phyloP scores from a whole-genome alignment of 2,888 invertebrate species.

The Cordilura impudica region DNA sequence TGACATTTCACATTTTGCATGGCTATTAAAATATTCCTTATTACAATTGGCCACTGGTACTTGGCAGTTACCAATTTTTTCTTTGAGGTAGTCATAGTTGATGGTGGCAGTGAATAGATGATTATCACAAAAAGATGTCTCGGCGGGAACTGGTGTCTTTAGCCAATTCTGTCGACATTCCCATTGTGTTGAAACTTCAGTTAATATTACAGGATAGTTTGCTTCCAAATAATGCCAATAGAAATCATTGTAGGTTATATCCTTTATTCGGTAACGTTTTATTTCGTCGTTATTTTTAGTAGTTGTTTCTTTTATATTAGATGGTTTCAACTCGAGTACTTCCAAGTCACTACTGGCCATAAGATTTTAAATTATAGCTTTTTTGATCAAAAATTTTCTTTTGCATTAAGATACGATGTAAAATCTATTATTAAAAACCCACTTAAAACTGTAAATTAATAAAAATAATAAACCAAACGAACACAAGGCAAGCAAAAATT shows the following conservation, averaged over 20 bases:
- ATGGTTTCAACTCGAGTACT: conserved; percentile 34
- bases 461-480: conserved; percentile 29
- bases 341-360: conserved; percentile 52
- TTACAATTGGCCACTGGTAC: conserved; percentile 92
- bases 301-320: background rate
- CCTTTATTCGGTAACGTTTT: conserved; percentile 28
- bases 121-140: conserved; percentile 34
- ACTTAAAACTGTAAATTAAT: conserved; percentile 27
- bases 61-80: conserved; percentile 81
- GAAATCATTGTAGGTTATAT: conserved; percentile 80
- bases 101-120: conserved; percentile 41
- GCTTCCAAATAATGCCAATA: conserved; percentile 79
- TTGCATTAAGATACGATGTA: background rate
- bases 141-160: background rate
- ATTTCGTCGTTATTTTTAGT: conserved; percentile 25
- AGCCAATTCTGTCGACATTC: conserved; percentile 82
- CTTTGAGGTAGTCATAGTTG: conserved; percentile 81
- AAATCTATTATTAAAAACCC: background rate
- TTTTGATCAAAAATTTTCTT: background rate
- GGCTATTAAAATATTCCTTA: conserved; percentile 85
- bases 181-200: conserved; percentile 83
- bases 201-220: conserved; percentile 85
- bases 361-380: conserved; percentile 1
- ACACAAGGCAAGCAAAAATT: conserved; percentile 24
- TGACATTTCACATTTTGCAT: conserved; percentile 83